Evolutionary conservation across 2,888 invertebrate species (phyloP).

Genomic region (Entomobrya proxima): DNA sequence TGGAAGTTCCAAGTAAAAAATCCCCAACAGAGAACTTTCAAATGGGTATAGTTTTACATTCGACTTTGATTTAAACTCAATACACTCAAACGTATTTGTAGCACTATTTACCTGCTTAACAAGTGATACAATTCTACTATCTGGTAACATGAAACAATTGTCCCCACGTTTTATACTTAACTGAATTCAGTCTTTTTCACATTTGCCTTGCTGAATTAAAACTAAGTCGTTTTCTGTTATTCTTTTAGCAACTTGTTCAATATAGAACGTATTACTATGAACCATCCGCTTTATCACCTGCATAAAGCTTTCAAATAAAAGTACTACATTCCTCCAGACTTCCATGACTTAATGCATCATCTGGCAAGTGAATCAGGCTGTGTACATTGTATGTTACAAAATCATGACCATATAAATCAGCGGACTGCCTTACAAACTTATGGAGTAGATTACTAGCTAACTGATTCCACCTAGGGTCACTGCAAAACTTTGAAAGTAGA

Average conservation of each 20-base stretch:
- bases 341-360: conserved; percentile 22
- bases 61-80: too few relatives aligned
- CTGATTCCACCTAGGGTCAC: background rate
- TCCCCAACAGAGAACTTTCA: too few relatives aligned
- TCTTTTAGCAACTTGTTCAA: conserved; percentile 35
- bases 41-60: too few relatives aligned
- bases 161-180: too few relatives aligned
- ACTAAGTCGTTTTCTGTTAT: too few relatives aligned
- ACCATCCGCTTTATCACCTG: conserved; percentile 36
- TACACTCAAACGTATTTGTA: too few relatives aligned
- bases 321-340: conserved; percentile 17
- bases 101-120: too few relatives aligned
- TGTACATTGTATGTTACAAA: conserved; percentile 37
- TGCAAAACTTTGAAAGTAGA: background rate
- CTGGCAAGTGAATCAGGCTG: conserved; percentile 23
- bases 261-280: background rate
- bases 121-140: too few relatives aligned
- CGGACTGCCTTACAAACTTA: background rate
- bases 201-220: too few relatives aligned
- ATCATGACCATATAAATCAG: background rate
- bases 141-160: too few relatives aligned
- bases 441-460: background rate
- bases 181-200: too few relatives aligned
- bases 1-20: too few relatives aligned
- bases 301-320: conserved; percentile 55